Percentiles rank a stretch among this genome's conserved stretches.
Evolutionary conservation across 2,888 invertebrate genomes (phyloP).

Genomic region (Lordiphosa andalusiaca): DNA sequence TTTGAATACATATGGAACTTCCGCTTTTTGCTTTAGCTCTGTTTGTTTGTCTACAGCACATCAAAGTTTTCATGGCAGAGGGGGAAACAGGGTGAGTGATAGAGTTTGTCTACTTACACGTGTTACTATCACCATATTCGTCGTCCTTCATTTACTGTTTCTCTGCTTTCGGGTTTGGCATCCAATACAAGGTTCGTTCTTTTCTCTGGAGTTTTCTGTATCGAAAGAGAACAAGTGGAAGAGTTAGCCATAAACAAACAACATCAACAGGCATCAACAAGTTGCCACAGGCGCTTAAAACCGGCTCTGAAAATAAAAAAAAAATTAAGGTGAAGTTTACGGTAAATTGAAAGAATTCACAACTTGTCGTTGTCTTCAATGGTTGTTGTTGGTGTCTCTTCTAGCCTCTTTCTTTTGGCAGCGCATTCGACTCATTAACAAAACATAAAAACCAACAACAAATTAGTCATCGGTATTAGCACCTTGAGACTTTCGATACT

Average conservation of each 20-base stretch:
- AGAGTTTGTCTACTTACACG: constrained; percentile 82
- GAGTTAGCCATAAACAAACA: constrained; percentile 32
- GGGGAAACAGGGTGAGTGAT: background rate
- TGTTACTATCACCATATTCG: constrained; percentile 89
- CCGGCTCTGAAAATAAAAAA: constrained; percentile 59
- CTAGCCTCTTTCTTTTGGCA: constrained; percentile 51
- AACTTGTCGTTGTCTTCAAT: constrained; percentile 48
- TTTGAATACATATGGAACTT: constrained; percentile 26
- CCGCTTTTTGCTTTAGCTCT: constrained; percentile 38
- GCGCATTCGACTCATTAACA: constrained; percentile 11
- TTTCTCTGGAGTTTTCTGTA: constrained; percentile 21
- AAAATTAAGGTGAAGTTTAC: constrained; percentile 80
- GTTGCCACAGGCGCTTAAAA: constrained; percentile 62
- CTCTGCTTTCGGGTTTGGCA: constrained; percentile 34
- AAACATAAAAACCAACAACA: constrained; percentile 24
- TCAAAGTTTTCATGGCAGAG: constrained; percentile 27
- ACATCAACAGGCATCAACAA: constrained; percentile 32
- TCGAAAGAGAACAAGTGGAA: constrained; percentile 41
- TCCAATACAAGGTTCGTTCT: constrained; percentile 6
- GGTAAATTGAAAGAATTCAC: constrained; percentile 78
- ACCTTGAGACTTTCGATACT: constrained; percentile 43
- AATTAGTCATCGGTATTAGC: constrained; percentile 42
- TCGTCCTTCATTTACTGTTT: constrained; percentile 81
- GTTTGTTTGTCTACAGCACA: constrained; percentile 15
- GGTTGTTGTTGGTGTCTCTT: constrained; percentile 16